Evolutionary conservation across 1,140 invertebrate genomes (phyloP).

Genomic region (Aphelinus atriplicis): DNA sequence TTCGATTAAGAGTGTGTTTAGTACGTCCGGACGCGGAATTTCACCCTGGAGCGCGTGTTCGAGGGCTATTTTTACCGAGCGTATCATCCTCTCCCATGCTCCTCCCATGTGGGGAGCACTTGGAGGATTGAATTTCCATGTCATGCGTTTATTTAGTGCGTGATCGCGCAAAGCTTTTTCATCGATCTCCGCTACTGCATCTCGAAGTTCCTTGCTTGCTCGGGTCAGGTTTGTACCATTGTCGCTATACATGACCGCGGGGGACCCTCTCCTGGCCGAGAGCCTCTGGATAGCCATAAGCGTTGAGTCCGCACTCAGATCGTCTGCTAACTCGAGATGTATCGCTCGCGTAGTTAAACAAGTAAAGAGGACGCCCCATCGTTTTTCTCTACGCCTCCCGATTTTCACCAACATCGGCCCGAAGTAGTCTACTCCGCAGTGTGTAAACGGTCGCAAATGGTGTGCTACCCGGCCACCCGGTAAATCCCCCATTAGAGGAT

Average conservation of each 20-base stretch:
- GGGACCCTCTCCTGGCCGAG: constrained; percentile 1
- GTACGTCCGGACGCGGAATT: not conserved
- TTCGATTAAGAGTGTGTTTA: not conserved
- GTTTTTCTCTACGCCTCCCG: constrained; percentile 47
- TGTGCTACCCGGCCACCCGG: constrained; percentile 1
- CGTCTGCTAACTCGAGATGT: constrained; percentile 45
- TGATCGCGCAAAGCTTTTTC: not conserved
- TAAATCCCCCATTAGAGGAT: constrained; percentile 2
- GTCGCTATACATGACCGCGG: constrained; percentile 17
- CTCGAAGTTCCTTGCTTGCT: constrained; percentile 4
- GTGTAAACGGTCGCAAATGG: not conserved
- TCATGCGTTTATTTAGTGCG: constrained; percentile 19
- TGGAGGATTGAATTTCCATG: constrained; percentile 51
- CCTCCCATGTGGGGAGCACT: constrained; percentile 50
- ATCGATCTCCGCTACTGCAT: not conserved
- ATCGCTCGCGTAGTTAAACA: constrained; percentile 46
- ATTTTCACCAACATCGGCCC: constrained; percentile 20
- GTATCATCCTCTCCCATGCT: constrained; percentile 39
- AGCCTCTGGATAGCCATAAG: constrained; percentile 27
- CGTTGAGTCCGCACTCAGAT: constrained; percentile 41
- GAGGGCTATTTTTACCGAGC: not conserved
- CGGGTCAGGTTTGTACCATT: constrained; percentile 15
- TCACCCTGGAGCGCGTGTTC: not conserved
- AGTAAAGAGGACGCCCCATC: constrained; percentile 54
- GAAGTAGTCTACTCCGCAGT: constrained; percentile 32